Evolutionary conservation across 2,113 vertebrate species (phyloP).

Genomic region (Ammospiza caudacuta): DNA sequence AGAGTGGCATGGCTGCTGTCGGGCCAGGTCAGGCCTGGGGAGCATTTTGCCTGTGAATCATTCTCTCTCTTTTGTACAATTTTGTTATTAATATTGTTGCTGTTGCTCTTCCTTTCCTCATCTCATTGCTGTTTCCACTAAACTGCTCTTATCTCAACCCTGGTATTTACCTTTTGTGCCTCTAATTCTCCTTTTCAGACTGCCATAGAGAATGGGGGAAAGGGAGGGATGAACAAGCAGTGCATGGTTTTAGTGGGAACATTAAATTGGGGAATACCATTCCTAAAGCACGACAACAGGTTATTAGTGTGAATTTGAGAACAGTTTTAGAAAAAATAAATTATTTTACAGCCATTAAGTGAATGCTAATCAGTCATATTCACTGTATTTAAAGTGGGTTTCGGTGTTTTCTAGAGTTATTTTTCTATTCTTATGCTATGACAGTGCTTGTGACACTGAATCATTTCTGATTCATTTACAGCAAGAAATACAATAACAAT

Average conservation of each 20-base stretch:
- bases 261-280: neutral
- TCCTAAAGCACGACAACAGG: rapidly evolving
- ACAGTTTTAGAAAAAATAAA: neutral
- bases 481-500: neutral
- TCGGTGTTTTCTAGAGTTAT: neutral
- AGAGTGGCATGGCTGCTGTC: neutral
- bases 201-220: neutral
- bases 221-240: neutral
- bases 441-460: neutral
- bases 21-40: no score
- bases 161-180: neutral
- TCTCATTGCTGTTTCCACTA: neutral
- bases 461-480: conserved; percentile 11
- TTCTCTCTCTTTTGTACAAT: rapidly evolving
- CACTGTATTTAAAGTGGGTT: neutral
- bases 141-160: neutral
- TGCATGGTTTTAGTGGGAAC: neutral
- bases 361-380: neutral
- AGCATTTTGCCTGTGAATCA: neutral
- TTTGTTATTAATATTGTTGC: neutral
- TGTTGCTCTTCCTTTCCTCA: neutral
- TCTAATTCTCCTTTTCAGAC: neutral
- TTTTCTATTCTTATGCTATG: neutral
- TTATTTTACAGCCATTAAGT: neutral
- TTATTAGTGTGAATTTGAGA: neutral